Conservation (phyloP, 2,113 vertebrate species). For the Saguinus midas region DNA sequence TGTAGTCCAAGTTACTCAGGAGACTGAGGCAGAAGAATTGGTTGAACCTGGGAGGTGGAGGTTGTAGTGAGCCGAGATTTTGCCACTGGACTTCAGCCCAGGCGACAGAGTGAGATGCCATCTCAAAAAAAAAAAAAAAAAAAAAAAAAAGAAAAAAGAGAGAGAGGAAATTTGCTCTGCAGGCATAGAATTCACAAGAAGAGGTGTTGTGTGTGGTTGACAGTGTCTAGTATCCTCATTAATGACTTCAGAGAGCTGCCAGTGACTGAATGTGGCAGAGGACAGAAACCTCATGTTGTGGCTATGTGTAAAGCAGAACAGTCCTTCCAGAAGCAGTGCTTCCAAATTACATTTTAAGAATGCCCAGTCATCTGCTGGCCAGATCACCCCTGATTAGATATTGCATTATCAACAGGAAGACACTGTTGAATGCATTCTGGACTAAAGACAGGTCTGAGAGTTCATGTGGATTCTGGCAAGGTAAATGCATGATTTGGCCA, state of each 20-base stretch:
- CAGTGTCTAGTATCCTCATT: background rate
- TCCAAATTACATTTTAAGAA: background rate
- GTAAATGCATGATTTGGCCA: background rate
- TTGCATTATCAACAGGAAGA: fast-evolving
- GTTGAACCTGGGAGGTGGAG: no score
- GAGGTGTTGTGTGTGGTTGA: fast-evolving
- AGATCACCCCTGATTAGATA: background rate
- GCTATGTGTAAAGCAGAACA: fast-evolving
- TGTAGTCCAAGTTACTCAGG: no score
- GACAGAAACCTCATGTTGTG: background rate
- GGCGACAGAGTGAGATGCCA: no score
- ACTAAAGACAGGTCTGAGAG: background rate
- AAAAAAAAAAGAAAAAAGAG: no score
- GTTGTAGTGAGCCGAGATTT: no score
- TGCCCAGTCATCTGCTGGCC: no score
- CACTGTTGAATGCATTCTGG: fast-evolving
- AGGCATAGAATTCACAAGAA: background rate
- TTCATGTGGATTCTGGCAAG: background rate
- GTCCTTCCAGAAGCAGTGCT: background rate
- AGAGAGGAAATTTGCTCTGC: background rate
- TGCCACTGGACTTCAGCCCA: no score
- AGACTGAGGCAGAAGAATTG: no score
- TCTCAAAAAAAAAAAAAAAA: no score
- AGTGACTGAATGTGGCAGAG: background rate
- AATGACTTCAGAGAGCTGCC: background rate